Conservation (phyloP, 2,797 vertebrate genomes). For the Sebastes matsubarae region DNA sequence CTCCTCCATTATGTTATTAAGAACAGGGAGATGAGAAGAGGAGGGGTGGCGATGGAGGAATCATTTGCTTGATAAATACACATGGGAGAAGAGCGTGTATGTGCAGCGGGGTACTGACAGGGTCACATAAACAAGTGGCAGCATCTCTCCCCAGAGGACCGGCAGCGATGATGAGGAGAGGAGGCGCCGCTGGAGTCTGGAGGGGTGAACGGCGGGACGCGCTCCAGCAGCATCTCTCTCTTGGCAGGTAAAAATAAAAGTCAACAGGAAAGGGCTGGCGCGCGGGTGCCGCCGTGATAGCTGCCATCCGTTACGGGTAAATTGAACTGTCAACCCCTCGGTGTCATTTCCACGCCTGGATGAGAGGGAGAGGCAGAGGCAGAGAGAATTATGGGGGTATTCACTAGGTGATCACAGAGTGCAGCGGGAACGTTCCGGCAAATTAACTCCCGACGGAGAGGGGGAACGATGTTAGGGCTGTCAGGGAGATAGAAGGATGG, state of each 20-base stretch:
- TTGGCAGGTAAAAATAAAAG: slow-evolving; percentile 85
- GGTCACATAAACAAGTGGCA: slow-evolving; percentile 85
- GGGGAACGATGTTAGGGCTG: slow-evolving; percentile 67
- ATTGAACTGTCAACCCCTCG: slow-evolving; percentile 96
- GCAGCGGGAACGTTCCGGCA: slow-evolving; percentile 82
- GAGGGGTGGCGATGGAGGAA: slow-evolving; percentile 74
- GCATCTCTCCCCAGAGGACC: slow-evolving; percentile 88
- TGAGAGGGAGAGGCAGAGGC: slow-evolving; percentile 73
- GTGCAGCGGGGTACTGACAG: slow-evolving; percentile 79
- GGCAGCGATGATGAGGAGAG: slow-evolving; percentile 71
- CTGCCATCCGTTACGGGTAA: slow-evolving; percentile 94
- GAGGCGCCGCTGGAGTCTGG: slow-evolving; percentile 43
- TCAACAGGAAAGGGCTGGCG: slow-evolving; percentile 74
- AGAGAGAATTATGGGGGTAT: slow-evolving; percentile 81
- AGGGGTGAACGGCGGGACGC: slow-evolving; percentile 61
- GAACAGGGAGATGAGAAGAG: slow-evolving; percentile 53
- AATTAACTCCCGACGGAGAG: slow-evolving; percentile 81
- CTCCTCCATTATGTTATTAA: slow-evolving; percentile 70
- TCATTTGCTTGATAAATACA: slow-evolving; percentile 82
- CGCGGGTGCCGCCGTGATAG: slow-evolving; percentile 80
- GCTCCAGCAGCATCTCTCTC: slow-evolving; percentile 63
- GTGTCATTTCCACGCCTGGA: slow-evolving; percentile 89
- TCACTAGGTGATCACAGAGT: slow-evolving; percentile 87
- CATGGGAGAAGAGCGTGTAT: slow-evolving; percentile 40
- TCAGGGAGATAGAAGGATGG: slow-evolving; percentile 80